phyloP scores from a whole-genome alignment of 2,888 invertebrate species.

The Cyrtodaria siliqua region DNA sequence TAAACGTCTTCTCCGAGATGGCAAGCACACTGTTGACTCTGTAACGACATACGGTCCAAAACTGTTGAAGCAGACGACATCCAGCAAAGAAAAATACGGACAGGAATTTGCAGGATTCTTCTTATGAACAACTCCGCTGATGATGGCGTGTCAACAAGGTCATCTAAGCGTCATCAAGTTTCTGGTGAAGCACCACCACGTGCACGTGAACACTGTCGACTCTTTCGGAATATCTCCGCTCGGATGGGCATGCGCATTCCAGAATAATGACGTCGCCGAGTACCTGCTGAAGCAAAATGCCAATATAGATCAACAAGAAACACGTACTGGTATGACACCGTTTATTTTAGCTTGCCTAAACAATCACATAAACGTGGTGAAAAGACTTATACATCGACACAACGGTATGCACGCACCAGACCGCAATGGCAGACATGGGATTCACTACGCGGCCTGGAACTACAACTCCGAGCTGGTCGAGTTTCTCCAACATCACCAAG shows the following conservation, averaged over 20 bases:
- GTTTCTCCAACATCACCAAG: constrained; percentile 11
- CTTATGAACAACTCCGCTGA: constrained; percentile 19
- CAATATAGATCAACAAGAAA: constrained; percentile 66
- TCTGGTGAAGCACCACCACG: constrained; percentile 10
- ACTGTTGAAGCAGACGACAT: constrained; percentile 13
- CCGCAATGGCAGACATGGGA: constrained; percentile 29
- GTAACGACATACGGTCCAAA: constrained; percentile 30
- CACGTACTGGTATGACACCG: constrained; percentile 70
- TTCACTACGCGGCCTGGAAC: constrained; percentile 61
- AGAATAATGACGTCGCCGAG: constrained; percentile 12
- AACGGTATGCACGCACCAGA: constrained; percentile 33
- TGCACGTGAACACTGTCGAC: constrained; percentile 18
- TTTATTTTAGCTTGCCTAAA: constrained; percentile 69
- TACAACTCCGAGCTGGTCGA: constrained; percentile 40
- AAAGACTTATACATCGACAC: constrained; percentile 30
- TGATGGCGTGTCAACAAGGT: constrained; percentile 35
- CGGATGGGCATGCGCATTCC: constrained; percentile 15
- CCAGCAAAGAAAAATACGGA: constrained; percentile 3
- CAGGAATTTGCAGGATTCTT: constrained; percentile 30
- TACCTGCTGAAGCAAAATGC: constrained; percentile 51
- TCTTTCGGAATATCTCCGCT: constrained; percentile 23
- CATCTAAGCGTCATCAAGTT: constrained; percentile 19
- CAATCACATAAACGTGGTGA: constrained; percentile 33
- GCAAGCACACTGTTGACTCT: not conserved
- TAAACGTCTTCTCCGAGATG: constrained; percentile 15